Percentiles rank a stretch among this genome's conserved stretches.
Evolutionary conservation across 2,113 vertebrate species (phyloP).

Genomic region (Globicephala melas): DNA sequence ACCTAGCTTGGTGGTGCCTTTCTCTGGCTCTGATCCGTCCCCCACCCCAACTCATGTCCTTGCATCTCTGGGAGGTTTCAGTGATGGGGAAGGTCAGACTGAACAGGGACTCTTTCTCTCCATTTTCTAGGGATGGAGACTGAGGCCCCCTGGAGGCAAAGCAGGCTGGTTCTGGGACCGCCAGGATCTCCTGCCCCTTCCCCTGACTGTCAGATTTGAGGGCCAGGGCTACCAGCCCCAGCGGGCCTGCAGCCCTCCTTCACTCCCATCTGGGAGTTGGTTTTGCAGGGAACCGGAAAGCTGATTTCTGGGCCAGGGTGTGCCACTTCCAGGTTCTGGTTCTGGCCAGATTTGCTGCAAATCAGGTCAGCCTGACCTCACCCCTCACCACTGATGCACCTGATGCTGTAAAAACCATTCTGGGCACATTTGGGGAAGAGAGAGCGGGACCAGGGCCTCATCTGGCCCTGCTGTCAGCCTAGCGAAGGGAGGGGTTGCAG

Average conservation of each 20-base stretch:
- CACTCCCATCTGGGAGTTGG: not conserved
- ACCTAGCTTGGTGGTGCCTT: not conserved
- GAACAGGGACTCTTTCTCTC: not conserved
- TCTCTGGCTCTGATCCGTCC: not conserved
- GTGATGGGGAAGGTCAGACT: not conserved
- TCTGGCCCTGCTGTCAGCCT: not conserved
- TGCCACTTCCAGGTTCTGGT: not conserved
- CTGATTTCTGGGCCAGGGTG: not conserved
- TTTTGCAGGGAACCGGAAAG: not conserved
- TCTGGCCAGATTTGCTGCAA: not conserved
- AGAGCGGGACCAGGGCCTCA: not conserved
- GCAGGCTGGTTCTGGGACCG: not conserved
- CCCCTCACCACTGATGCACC: not conserved
- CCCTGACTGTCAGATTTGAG: not conserved
- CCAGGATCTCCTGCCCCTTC: not conserved
- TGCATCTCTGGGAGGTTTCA: not conserved
- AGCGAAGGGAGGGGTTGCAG: not conserved
- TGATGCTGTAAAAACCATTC: not conserved
- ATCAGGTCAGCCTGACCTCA: slow-evolving; percentile 45
- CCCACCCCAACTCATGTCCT: not conserved
- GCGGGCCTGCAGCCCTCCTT: not conserved
- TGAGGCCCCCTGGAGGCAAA: not conserved
- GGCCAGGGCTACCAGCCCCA: not conserved
- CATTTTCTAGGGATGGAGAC: not conserved
- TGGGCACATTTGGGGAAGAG: not conserved